These are phyloP conservation scores for Montipora cactus DNA, from an alignment of 64 coral and sea anemone genomes.

Conservation along the genomic window DNA sequence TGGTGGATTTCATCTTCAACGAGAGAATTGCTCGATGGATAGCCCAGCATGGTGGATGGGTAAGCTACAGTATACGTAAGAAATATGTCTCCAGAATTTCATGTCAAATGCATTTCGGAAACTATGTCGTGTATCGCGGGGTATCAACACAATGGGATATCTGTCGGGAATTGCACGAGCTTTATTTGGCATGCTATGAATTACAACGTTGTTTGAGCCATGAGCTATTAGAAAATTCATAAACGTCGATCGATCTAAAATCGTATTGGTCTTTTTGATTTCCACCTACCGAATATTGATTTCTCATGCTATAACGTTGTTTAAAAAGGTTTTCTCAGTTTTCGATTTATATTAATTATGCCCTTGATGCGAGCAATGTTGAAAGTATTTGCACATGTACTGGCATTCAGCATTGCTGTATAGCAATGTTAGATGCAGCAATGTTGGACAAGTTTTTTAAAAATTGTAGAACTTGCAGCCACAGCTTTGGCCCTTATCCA, in stretches of 20 bases:
- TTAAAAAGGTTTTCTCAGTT: too few species aligned
- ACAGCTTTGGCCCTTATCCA: too few species aligned
- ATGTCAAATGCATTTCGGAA: not conserved
- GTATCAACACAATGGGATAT: not conserved
- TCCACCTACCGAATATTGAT: too few species aligned
- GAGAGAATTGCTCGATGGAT: constrained; percentile 97
- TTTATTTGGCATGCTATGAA: not conserved
- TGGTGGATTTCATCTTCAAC: constrained; percentile 95
- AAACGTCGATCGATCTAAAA: not conserved
- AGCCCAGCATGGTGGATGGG: constrained; percentile 92
- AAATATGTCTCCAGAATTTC: constrained; percentile 2
- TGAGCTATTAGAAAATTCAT: not conserved
- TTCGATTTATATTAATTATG: too few species aligned
- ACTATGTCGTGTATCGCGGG: not conserved
- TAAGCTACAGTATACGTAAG: not conserved
- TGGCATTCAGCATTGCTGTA: too few species aligned
- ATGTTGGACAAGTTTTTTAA: too few species aligned
- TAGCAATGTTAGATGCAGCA: too few species aligned
- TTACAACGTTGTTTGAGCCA: not conserved
- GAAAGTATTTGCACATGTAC: too few species aligned
- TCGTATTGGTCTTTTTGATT: not conserved
- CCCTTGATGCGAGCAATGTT: too few species aligned
- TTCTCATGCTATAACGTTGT: too few species aligned
- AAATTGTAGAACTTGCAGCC: too few species aligned
- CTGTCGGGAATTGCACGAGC: not conserved